These are phyloP conservation scores for Catharus ustulatus DNA, from an alignment of 2,797 vertebrate genomes.

Conservation along the genomic window DNA sequence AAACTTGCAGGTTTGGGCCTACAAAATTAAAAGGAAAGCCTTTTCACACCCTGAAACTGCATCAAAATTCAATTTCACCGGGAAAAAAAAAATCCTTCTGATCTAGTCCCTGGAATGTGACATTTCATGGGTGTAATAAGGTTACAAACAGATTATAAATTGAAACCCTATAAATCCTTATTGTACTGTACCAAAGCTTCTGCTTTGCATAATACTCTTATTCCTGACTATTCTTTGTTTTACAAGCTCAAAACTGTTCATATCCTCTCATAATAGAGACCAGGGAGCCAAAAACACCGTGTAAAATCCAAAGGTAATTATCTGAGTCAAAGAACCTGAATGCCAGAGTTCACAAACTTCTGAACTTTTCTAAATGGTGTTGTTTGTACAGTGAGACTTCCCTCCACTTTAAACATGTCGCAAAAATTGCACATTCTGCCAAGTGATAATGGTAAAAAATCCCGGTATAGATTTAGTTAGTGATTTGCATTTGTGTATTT, in stretches of 20 bases:
- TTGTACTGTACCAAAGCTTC: slow-evolving; percentile 71
- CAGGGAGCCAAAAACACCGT: slow-evolving; percentile 56
- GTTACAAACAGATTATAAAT: slow-evolving; percentile 76
- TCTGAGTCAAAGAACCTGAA: slow-evolving; percentile 58
- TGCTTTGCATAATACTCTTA: slow-evolving; percentile 77
- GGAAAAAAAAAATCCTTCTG: slow-evolving; percentile 68
- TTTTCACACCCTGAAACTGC: slow-evolving; percentile 56
- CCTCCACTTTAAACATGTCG: not conserved
- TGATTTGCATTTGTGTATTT: not conserved
- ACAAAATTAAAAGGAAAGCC: slow-evolving; percentile 52
- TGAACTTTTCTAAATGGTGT: slow-evolving; percentile 3
- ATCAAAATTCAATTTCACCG: slow-evolving; percentile 69
- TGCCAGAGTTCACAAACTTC: slow-evolving; percentile 54
- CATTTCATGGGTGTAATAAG: slow-evolving; percentile 76
- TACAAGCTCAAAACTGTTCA: slow-evolving; percentile 66
- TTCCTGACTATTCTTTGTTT: slow-evolving; percentile 70
- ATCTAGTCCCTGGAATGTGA: slow-evolving; percentile 74
- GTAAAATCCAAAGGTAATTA: slow-evolving; percentile 71
- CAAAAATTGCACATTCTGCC: not conserved
- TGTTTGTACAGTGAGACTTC: not conserved
- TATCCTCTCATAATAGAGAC: slow-evolving; percentile 59
- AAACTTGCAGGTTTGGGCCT: slow-evolving; percentile 61
- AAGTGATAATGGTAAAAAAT: not conserved
- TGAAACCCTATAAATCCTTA: slow-evolving; percentile 74
- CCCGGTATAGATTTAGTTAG: not conserved